These are phyloP conservation scores for Xyliphius kryptos DNA, from an alignment of 2,113 vertebrate genomes.

Conservation along the genomic window DNA sequence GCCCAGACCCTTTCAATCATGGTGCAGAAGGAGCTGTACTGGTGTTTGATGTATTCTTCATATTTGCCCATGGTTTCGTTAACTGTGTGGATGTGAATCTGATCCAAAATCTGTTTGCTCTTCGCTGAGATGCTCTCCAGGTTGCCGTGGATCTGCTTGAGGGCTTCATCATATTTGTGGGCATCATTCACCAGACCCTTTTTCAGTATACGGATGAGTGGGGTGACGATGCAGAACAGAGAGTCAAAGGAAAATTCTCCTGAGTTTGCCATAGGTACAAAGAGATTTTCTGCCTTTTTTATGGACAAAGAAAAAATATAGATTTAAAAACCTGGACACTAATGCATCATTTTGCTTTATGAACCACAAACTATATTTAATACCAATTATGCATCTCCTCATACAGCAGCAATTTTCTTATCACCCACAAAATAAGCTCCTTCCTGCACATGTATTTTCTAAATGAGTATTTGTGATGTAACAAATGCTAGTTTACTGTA, in stretches of 20 bases:
- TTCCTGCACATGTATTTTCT: no score
- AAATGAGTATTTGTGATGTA: no score
- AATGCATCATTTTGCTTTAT: no score
- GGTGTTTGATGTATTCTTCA: slow-evolving; percentile 69
- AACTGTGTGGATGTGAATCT: slow-evolving; percentile 61
- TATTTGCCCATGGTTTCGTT: slow-evolving; percentile 63
- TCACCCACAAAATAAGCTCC: no score
- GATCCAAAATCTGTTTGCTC: slow-evolving; percentile 57
- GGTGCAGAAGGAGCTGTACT: slow-evolving; percentile 57
- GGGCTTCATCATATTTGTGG: slow-evolving; percentile 57
- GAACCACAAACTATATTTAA: no score
- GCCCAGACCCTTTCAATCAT: slow-evolving; percentile 60
- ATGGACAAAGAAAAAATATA: no score
- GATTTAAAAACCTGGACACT: no score
- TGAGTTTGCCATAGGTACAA: no score
- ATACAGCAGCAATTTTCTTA: no score
- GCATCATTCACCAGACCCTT: slow-evolving; percentile 53
- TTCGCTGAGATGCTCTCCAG: slow-evolving; percentile 62
- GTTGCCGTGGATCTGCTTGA: slow-evolving; percentile 53
- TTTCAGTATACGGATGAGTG: slow-evolving; percentile 58
- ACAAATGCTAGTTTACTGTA: no score
- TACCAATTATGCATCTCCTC: no score
- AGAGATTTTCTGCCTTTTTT: no score
- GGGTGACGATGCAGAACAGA: slow-evolving; percentile 63
- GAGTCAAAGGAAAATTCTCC: slow-evolving; percentile 54